A percentile compares a stretch with the other conserved stretches of the same genome.
These are phyloP conservation scores for Nematolebias whitei DNA, from an alignment of 2,113 vertebrate genomes.

Conservation along the genomic window DNA sequence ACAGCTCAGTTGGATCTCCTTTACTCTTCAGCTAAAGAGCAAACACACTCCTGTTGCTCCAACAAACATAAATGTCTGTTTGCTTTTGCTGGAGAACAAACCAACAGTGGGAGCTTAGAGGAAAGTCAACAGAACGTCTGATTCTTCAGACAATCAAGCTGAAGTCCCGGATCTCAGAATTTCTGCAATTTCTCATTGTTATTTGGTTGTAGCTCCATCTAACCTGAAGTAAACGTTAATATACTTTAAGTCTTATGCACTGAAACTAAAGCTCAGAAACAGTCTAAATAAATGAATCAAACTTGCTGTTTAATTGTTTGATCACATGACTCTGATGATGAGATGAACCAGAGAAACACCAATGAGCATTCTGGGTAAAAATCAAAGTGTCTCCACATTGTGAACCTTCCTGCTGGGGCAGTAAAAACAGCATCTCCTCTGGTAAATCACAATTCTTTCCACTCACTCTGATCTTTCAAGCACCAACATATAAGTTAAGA, in stretches of 20 bases:
- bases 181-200: background rate
- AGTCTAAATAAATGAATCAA: no score
- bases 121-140: slow-evolving; percentile 24
- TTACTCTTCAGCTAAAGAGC: slow-evolving; percentile 10
- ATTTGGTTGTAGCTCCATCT: background rate
- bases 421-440: slow-evolving; percentile 24
- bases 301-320: background rate
- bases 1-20: background rate
- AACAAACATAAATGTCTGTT: slow-evolving; percentile 19
- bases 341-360: slow-evolving; percentile 5
- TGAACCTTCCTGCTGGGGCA: slow-evolving; percentile 20
- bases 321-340: background rate
- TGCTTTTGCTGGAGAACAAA: slow-evolving; percentile 22
- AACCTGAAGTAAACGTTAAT: background rate
- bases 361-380: background rate
- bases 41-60: slow-evolving; percentile 22
- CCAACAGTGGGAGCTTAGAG: slow-evolving; percentile 18
- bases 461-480: slow-evolving; percentile 35
- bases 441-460: slow-evolving; percentile 36
- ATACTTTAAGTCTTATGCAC: background rate
- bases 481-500: slow-evolving; percentile 32
- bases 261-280: background rate
- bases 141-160: slow-evolving; percentile 3
- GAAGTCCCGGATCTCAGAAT: background rate
- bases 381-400: slow-evolving; percentile 19